Evolutionary conservation across 2,797 vertebrate species (phyloP).

Genomic region (Macroramphosus scolopax): DNA sequence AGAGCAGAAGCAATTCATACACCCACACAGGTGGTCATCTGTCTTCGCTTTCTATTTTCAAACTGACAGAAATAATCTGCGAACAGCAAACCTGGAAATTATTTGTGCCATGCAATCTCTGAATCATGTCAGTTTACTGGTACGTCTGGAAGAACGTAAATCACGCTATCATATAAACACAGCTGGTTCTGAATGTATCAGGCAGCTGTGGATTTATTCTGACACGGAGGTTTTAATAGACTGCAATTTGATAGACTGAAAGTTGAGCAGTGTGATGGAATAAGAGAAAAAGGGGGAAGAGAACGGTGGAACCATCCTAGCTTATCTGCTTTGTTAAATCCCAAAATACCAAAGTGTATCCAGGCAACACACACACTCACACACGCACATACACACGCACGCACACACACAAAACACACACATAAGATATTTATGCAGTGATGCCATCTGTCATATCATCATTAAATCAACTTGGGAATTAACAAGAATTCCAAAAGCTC

Average conservation of each 20-base stretch:
- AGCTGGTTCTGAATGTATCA: too few relatives aligned
- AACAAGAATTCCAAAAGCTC: constrained; percentile 22
- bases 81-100: too few relatives aligned
- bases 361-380: constrained; percentile 44
- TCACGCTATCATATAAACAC: too few relatives aligned
- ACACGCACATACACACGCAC: constrained; percentile 20
- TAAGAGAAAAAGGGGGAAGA: too few relatives aligned
- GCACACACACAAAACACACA: constrained; percentile 19
- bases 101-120: not conserved
- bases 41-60: not conserved
- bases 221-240: too few relatives aligned
- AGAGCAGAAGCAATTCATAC: too few relatives aligned
- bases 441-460: constrained; percentile 32
- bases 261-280: too few relatives aligned
- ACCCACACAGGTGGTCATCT: not conserved
- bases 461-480: constrained; percentile 20
- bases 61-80: too few relatives aligned
- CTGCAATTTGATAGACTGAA: too few relatives aligned
- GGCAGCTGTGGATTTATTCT: too few relatives aligned
- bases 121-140: too few relatives aligned
- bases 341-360: constrained; percentile 63
- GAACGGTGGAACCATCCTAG: constrained; percentile 15
- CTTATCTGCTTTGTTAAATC: constrained; percentile 55
- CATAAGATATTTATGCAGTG: constrained; percentile 25
- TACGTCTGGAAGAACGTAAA: too few relatives aligned